Evolutionary conservation across 1,140 invertebrate genomes (phyloP), one percentile per base, ranked within the genome.

Genomic region (Calliopsis andreniformis): DNA sequence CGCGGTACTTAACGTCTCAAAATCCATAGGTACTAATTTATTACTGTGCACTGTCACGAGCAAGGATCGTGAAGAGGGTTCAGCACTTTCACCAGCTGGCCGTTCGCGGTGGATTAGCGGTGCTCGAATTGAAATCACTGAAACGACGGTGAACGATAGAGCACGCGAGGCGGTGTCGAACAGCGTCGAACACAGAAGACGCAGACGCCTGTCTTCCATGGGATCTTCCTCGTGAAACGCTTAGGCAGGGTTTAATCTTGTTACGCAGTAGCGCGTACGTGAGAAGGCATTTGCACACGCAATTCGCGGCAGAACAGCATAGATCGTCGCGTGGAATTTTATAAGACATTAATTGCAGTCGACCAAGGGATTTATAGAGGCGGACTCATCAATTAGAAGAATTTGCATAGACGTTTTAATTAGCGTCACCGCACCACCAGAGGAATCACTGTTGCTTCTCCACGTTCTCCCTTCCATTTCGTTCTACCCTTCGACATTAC

Each of bases 331-430:
- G 14, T 28, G 25, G 55, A 80, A 82, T 83, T 87, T 86, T 81
- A 86, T 82, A 76, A 49, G 43, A 49, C 59, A 83, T 80, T 84
- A 84, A 85, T 85, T 83, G 62, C 66, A 28, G 18, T 7, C 25
- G 45, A 12, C 30, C 51, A 18, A 5, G 20, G 25, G 77, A 87
- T 85, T 86, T 87, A 85, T 87, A 79, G 64, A 30, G 35, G 56
- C 67, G 55, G 76, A 77, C 59, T 71, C 76, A 80, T 84, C 70
- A 80, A 81, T 87, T 80, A 84, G 62, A 81, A 62, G 64, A 71
- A 86, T 82, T 81, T 80, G 78, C 79, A 69, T 80, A 75, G 73
- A 84, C 78, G 61, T 79, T 87, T 87, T 87, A 87, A 88, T 88
- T 88, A 83, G 71, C 63, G 64, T 45, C 61, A 30, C 76, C 25